phyloP scores from a whole-genome alignment of 2,113 vertebrate genomes.

The Toxotes jaculatrix region DNA sequence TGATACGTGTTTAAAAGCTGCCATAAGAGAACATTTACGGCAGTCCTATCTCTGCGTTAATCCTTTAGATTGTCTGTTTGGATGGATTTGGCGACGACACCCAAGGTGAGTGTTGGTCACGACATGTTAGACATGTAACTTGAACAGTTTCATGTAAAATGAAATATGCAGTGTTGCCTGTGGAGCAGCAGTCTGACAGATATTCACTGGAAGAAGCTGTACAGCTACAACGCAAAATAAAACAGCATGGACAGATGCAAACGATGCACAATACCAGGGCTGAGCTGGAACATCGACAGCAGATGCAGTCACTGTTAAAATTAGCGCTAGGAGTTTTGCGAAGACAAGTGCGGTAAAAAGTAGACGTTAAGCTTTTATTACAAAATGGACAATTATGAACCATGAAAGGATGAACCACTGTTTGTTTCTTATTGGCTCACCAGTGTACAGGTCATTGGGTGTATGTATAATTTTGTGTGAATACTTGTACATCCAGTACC shows the following conservation, averaged over 20 bases:
- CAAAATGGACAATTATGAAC: not conserved
- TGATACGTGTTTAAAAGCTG: constrained; percentile 8
- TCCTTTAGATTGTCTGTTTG: not conserved
- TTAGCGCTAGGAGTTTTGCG: no score
- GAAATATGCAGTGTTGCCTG: not conserved
- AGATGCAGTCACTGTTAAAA: constrained; percentile 2
- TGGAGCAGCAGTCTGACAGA: not conserved
- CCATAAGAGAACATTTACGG: not conserved
- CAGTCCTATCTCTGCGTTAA: not conserved
- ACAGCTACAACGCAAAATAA: not conserved
- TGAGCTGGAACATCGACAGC: not conserved
- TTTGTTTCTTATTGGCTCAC: not conserved
- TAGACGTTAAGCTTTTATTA: no score
- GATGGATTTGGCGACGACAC: not conserved
- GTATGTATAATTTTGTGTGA: not conserved
- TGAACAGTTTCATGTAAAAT: not conserved
- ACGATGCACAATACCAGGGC: not conserved
- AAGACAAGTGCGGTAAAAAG: no score
- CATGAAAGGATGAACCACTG: not conserved
- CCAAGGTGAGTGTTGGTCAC: not conserved
- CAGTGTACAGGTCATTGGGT: not conserved
- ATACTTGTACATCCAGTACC: not conserved
- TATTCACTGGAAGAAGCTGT: no score
- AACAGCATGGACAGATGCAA: not conserved
- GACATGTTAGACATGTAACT: not conserved